A percentile compares a stretch with the other conserved stretches of the same genome.
Conservation (phyloP, 2,797 vertebrate species). For the Sorex maritimensis region DNA sequence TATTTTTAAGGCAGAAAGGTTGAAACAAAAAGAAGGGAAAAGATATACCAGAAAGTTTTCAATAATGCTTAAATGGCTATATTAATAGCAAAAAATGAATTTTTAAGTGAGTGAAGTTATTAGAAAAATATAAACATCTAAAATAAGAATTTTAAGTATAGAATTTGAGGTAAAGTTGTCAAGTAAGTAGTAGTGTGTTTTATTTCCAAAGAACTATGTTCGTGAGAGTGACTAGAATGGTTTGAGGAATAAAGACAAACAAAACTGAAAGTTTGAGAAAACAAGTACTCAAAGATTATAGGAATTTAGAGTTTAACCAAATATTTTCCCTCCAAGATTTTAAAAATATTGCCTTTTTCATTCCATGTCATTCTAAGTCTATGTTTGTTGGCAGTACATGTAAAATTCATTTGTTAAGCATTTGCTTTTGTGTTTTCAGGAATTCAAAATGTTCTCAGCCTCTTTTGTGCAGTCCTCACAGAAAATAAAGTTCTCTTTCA, state of each 20-base stretch:
- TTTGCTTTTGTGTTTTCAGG: conserved; percentile 92
- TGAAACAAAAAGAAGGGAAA: conserved; percentile 42
- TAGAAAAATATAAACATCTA: conserved; percentile 20
- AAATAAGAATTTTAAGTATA: conserved; percentile 60
- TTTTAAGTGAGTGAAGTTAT: conserved; percentile 29
- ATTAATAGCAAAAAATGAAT: conserved; percentile 51
- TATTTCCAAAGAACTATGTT: conserved; percentile 60
- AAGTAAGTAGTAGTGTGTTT: conserved; percentile 8
- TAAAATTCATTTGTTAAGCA: conserved; percentile 68
- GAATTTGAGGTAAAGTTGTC: conserved; percentile 71
- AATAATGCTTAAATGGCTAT: background rate
- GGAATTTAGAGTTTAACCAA: conserved; percentile 57
- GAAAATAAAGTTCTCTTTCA: conserved; percentile 99
- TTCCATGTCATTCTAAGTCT: conserved; percentile 65
- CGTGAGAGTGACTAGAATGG: conserved; percentile 7
- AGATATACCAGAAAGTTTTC: conserved; percentile 17
- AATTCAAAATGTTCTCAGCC: conserved; percentile 98
- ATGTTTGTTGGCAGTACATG: conserved; percentile 45
- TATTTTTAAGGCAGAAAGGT: conserved; percentile 38
- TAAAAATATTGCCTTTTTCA: conserved; percentile 57
- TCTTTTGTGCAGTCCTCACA: conserved; percentile 98
- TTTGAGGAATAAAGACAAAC: conserved; percentile 67
- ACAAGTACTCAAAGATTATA: conserved; percentile 6
- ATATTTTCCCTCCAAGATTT: conserved; percentile 69
- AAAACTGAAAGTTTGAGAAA: conserved; percentile 68